Evolutionary conservation across 1,140 invertebrate genomes (phyloP).

Genomic region (Holcopasites calliopsidis): DNA sequence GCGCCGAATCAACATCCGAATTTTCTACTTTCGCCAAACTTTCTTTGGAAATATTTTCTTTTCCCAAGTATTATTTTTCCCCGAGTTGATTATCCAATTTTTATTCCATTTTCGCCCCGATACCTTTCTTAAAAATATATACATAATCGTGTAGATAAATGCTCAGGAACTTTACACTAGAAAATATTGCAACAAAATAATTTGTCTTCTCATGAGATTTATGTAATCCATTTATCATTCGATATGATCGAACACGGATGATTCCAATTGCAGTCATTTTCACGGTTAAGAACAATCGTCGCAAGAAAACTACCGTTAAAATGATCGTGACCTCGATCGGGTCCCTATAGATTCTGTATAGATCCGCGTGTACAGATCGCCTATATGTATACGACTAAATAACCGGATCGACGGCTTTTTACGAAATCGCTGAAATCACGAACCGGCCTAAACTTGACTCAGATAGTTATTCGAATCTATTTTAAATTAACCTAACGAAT

Average conservation of each 20-base stretch:
- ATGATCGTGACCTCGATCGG: constrained; percentile 59
- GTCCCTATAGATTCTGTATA: constrained; percentile 50
- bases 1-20: neutral
- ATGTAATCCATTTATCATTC: no score
- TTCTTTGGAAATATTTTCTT: no score
- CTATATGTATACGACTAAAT: constrained; percentile 18
- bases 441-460: neutral
- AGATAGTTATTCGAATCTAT: neutral
- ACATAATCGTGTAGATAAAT: no score
- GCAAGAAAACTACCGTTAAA: constrained; percentile 59
- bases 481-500: no score
- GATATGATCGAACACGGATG: constrained; percentile 2
- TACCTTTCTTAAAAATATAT: no score
- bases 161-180: no score
- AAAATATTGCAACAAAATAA: no score
- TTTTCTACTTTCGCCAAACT: no score
- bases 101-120: no score
- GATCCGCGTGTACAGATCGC: constrained; percentile 42
- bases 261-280: constrained; percentile 22
- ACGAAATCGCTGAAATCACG: constrained; percentile 17
- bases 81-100: no score
- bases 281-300: constrained; percentile 48
- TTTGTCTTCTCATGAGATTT: no score
- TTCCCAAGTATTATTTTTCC: no score
- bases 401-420: constrained; percentile 31